These are phyloP conservation scores for Ginglymostoma cirratum DNA, from an alignment of 2,113 vertebrate genomes.

Conservation along the genomic window DNA sequence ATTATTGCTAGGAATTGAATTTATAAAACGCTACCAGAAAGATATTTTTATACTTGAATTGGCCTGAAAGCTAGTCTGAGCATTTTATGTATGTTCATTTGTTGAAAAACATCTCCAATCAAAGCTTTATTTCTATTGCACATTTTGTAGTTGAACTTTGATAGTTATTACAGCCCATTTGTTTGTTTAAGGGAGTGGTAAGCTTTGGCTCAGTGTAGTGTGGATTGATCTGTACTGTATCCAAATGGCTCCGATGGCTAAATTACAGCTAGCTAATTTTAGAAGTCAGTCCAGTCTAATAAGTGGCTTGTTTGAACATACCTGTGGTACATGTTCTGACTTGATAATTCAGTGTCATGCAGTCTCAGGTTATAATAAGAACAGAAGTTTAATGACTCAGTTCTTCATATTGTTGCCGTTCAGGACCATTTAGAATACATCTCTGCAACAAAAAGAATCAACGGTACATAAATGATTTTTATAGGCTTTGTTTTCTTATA, in stretches of 20 bases:
- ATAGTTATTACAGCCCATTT: conserved; percentile 1
- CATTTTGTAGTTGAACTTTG: background rate
- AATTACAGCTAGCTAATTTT: conserved; percentile 17
- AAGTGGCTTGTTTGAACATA: background rate
- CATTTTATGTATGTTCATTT: background rate
- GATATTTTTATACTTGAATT: conserved; percentile 33
- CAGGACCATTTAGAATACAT: conserved; percentile 48
- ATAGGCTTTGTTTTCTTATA: conserved; percentile 45
- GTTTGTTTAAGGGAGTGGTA: conserved; percentile 6
- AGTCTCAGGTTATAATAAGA: conserved; percentile 52
- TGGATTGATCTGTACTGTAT: background rate
- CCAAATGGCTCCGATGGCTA: background rate
- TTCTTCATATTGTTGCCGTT: conserved; percentile 54
- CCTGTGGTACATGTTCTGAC: conserved; percentile 49
- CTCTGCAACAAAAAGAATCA: conserved; percentile 46
- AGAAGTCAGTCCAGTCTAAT: background rate
- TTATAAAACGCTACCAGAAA: conserved; percentile 28
- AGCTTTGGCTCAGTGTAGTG: background rate
- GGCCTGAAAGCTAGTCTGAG: conserved; percentile 29
- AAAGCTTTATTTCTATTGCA: conserved; percentile 22
- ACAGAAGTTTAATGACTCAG: conserved; percentile 54
- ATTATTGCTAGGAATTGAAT: background rate
- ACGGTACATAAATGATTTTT: conserved; percentile 50
- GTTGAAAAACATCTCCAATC: conserved; percentile 13
- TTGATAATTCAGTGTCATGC: conserved; percentile 55